Evolutionary conservation across 2,113 vertebrate genomes (phyloP), one percentile per base, ranked within the genome.

Genomic region (human (Homo sapiens)): DNA sequence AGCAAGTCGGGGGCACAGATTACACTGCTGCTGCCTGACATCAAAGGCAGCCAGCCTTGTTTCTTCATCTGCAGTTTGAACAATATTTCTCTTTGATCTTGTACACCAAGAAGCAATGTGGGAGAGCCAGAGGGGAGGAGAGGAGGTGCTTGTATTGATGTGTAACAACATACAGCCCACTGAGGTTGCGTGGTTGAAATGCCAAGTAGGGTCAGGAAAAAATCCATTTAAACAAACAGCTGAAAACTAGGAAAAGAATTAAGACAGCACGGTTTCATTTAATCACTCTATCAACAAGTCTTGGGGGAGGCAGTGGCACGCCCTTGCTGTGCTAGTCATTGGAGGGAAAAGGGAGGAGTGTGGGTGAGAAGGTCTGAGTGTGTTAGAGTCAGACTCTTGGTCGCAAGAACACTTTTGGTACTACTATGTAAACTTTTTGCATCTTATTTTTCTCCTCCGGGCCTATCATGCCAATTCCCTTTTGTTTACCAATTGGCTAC

Each of bases 61-160:
- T 97, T 96, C 96, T 98, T 96, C 97, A 94, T 94, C 92, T 86
- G 90, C 61, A 5, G 80, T 94, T 90, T 73, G 76, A 97, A 96
- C 95, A 93, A 43, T 91, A 94, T 96, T 97, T 96, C 85, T 70
- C 96, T 98, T 97, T 98, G 98, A 98, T 98, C 97, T 96, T 32
- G 48, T 88, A 96, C 93, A 96, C 92, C 30, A 32, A 57, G 90
- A 93, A 88, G 12, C 94, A 83, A 94, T 8, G 3, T 75, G 59
- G 79, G 87, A 66, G 75, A 87, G 66, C 64, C 32, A 48, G 16
- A 48, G 16, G 12, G 38, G 30, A 89, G 61, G 68, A 68, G 59
- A 78, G 30, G 72, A 89, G 78, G 81, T 40, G 57, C 75, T 66
- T 0, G 45, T 35, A 78, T 23, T 27, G 57, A 45, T 79, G 52